phyloP scores from a whole-genome alignment of 2,113 vertebrate genomes.

The Limanda limanda region DNA sequence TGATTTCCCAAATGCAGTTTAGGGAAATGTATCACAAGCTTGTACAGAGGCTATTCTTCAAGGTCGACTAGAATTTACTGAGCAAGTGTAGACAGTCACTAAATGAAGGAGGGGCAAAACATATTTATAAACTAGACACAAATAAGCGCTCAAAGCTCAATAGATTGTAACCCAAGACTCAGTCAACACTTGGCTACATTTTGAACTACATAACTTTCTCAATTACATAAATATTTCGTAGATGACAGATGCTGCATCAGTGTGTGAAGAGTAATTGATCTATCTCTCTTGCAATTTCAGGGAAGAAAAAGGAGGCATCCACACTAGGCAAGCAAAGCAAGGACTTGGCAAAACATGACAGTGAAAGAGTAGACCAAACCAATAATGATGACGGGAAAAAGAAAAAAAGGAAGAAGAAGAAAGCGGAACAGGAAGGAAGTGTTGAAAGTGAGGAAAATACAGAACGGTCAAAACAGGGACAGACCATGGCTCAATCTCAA shows the following conservation, averaged over 20 bases:
- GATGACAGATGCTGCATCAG: background rate
- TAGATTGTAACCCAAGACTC: too few relatives aligned
- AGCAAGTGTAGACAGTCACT: too few relatives aligned
- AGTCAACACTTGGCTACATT: too few relatives aligned
- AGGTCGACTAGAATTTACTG: too few relatives aligned
- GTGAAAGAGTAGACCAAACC: background rate
- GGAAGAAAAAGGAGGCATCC: conserved; percentile 16
- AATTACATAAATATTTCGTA: background rate
- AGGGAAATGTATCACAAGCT: too few relatives aligned
- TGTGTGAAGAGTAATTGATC: background rate
- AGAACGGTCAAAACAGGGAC: background rate
- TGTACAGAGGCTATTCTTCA: too few relatives aligned
- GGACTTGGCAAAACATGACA: background rate
- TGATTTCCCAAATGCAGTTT: too few relatives aligned
- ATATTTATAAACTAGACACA: too few relatives aligned
- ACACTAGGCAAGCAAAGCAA: background rate
- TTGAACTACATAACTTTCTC: background rate
- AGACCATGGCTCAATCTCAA: background rate
- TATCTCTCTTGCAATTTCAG: conserved; percentile 39
- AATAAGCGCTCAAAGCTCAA: too few relatives aligned
- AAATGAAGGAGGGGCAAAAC: too few relatives aligned
- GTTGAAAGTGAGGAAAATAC: background rate
- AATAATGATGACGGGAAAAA: conserved; percentile 3
- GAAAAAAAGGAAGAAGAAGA: conserved; percentile 48
- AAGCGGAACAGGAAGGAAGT: background rate